phyloP scores from a whole-genome alignment of 2,797 vertebrate genomes.

The Odontamblyopus lacepedii region DNA sequence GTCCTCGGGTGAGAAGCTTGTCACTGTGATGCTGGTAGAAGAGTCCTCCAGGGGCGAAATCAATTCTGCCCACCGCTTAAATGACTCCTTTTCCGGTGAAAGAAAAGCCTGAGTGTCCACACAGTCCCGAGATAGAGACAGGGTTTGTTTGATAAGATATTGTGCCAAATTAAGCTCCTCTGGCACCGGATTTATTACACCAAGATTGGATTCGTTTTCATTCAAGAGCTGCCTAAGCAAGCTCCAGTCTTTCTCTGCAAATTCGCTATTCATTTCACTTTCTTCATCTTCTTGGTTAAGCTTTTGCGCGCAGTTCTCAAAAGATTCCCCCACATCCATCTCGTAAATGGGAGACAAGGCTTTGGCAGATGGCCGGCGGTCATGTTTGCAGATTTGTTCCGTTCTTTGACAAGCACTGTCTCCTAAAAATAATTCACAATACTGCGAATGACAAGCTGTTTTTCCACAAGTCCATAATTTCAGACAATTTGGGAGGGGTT shows the following conservation, averaged over 20 bases:
- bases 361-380: constrained; percentile 89
- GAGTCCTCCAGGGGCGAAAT: constrained; percentile 93
- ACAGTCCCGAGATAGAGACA: constrained; percentile 91
- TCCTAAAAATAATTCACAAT: constrained; percentile 99
- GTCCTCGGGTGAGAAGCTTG: constrained; percentile 96
- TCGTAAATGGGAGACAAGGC: constrained; percentile 97
- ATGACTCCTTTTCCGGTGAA: constrained; percentile 85
- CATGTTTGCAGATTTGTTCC: constrained; percentile 96
- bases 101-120: constrained; percentile 84
- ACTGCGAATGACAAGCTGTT: constrained; percentile 97
- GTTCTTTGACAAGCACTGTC: constrained; percentile 98
- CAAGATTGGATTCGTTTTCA: constrained; percentile 90
- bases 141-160: constrained; percentile 97
- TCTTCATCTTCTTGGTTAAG: constrained; percentile 76
- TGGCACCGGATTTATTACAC: constrained; percentile 92
- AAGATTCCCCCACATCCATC: constrained; percentile 90
- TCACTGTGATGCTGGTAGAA: constrained; percentile 92
- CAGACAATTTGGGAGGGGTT: constrained; percentile 24
- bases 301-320: constrained; percentile 86
- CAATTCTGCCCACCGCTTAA: constrained; percentile 94
- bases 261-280: constrained; percentile 81
- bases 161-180: constrained; percentile 98
- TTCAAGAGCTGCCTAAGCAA: constrained; percentile 92
- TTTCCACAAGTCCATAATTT: constrained; percentile 37
- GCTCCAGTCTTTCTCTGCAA: constrained; percentile 94